phyloP scores from a whole-genome alignment of 2,888 invertebrate genomes.

The Heliconius charithonia region DNA sequence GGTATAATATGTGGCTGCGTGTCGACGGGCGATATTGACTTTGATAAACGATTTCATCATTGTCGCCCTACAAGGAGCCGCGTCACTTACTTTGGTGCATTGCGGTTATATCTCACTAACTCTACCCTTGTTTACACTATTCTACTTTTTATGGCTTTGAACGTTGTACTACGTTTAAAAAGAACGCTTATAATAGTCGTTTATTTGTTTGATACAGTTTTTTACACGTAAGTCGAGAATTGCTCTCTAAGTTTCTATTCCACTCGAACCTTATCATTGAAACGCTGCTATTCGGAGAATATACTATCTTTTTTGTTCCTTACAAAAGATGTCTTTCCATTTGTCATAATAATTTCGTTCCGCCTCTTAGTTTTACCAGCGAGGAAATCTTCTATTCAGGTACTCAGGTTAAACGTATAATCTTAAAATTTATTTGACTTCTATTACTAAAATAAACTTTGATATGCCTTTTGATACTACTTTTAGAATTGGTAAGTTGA shows the following conservation, averaged over 20 bases:
- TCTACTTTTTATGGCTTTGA: constrained; percentile 77
- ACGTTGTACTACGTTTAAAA: constrained; percentile 70
- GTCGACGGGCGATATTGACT: constrained; percentile 81
- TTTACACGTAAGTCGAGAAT: constrained; percentile 64
- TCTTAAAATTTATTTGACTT: constrained; percentile 23
- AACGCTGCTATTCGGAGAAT: constrained; percentile 30
- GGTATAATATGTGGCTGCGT: constrained; percentile 65
- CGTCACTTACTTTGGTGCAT: constrained; percentile 83
- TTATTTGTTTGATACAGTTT: constrained; percentile 75
- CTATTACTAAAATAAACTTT: background rate
- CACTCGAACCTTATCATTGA: constrained; percentile 32
- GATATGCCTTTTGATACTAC: background rate
- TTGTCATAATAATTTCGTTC: constrained; percentile 44
- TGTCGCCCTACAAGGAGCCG: constrained; percentile 78
- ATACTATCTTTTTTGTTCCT: constrained; percentile 38
- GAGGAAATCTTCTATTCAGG: constrained; percentile 28
- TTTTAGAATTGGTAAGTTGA: background rate
- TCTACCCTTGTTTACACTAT: constrained; percentile 77
- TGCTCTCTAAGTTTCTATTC: constrained; percentile 36
- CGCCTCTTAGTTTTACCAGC: constrained; percentile 42
- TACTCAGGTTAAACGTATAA: constrained; percentile 17
- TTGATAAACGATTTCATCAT: constrained; percentile 80
- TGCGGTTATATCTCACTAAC: constrained; percentile 69
- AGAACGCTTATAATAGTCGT: constrained; percentile 68
- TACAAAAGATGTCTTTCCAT: constrained; percentile 41